Percentiles rank a stretch among this genome's conserved stretches.
Evolutionary conservation across 2,888 invertebrate species (phyloP).

Genomic region (Synergus itoensis): DNA sequence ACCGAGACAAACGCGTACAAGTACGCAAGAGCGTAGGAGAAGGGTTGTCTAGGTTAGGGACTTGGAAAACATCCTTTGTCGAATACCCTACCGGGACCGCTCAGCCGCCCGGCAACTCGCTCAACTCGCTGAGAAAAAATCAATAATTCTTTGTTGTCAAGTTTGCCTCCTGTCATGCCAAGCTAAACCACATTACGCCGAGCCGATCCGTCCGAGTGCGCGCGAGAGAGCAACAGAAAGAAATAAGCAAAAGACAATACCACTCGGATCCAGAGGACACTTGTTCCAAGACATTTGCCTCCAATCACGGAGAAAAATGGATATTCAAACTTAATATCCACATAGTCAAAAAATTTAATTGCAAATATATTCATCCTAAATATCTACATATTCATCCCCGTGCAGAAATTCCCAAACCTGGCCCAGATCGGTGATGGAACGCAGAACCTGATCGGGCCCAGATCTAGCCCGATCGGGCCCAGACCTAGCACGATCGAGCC

Average conservation of each 20-base stretch:
- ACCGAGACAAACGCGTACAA: constrained; percentile 61
- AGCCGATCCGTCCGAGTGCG: constrained; percentile 58
- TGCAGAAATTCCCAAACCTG: too few relatives aligned
- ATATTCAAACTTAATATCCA: too few relatives aligned
- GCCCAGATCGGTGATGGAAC: too few relatives aligned
- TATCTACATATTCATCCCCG: too few relatives aligned
- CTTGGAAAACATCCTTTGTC: constrained; percentile 77
- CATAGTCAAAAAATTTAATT: too few relatives aligned
- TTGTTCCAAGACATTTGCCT: not conserved
- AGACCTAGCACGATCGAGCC: too few relatives aligned
- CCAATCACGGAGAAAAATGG: too few relatives aligned
- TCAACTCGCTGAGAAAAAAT: constrained; percentile 75
- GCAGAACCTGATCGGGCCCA: too few relatives aligned
- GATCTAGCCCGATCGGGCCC: too few relatives aligned
- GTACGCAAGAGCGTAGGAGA: constrained; percentile 66
- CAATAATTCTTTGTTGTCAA: constrained; percentile 77
- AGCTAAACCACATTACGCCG: constrained; percentile 71
- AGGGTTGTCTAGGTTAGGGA: constrained; percentile 78
- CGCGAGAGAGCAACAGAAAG: constrained; percentile 57
- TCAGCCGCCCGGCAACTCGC: constrained; percentile 75
- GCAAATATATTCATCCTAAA: too few relatives aligned
- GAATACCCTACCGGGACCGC: constrained; percentile 76
- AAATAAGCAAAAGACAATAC: constrained; percentile 52
- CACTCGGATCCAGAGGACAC: not conserved
- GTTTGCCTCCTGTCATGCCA: constrained; percentile 74